Evolutionary conservation across 2,888 invertebrate species (phyloP).

Genomic region (Agrilus biguttatus): DNA sequence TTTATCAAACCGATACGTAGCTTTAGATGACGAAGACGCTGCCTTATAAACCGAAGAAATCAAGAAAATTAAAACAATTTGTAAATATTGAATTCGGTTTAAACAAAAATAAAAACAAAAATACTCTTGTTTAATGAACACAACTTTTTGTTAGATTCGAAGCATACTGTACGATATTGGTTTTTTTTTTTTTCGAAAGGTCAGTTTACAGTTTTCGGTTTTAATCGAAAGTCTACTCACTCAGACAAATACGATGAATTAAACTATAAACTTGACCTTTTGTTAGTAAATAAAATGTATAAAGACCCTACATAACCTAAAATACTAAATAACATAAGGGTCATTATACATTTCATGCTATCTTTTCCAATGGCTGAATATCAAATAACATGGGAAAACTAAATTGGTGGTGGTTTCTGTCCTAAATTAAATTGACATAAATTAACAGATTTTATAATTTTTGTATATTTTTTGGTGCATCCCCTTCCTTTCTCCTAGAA

Average conservation of each 20-base stretch:
- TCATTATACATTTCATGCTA: slow-evolving; percentile 10
- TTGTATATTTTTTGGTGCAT: slow-evolving; percentile 16
- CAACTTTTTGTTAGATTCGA: not conserved
- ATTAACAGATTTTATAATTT: slow-evolving; percentile 9
- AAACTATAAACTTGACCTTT: not conserved
- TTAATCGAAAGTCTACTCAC: not conserved
- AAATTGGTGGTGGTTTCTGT: slow-evolving; percentile 24
- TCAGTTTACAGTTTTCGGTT: not conserved
- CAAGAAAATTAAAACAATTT: too few relatives aligned
- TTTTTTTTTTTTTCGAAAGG: too few relatives aligned
- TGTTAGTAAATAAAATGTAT: slow-evolving; percentile 4
- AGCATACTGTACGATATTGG: too few relatives aligned
- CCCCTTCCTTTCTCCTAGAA: slow-evolving; percentile 11
- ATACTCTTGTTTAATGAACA: slow-evolving; percentile 3
- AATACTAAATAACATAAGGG: not conserved
- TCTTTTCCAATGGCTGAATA: slow-evolving; percentile 31
- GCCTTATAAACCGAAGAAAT: too few relatives aligned
- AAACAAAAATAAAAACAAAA: not conserved
- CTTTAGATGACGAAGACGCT: not conserved
- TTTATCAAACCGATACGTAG: slow-evolving; percentile 1
- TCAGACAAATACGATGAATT: not conserved
- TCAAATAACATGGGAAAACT: slow-evolving; percentile 19
- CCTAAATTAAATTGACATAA: slow-evolving; percentile 9
- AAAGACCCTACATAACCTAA: slow-evolving; percentile 1
- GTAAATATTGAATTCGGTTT: too few relatives aligned